Evolutionary conservation across 1,140 invertebrate species (phyloP), one percentile per base, ranked within the genome.

Genomic region (Conus ventricosus): DNA sequence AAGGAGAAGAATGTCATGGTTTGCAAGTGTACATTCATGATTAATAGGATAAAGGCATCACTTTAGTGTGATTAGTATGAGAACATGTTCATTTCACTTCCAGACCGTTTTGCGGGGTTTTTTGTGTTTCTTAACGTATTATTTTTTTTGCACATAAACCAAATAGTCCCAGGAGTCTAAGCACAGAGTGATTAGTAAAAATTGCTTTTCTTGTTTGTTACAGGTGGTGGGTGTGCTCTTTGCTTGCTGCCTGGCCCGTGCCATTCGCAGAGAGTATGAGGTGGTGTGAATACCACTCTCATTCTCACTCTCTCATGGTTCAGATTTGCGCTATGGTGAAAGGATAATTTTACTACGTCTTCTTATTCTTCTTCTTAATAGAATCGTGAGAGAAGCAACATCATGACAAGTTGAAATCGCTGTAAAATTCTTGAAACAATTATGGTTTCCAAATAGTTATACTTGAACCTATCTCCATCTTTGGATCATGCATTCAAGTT

Each of bases 161-260:
- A 39, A 39, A 39, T 39, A 39, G 39, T 39, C 39, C 39, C 0
- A 39, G 39, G 39, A 39, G 39, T 39, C 39, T 39, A 39, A 39
- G 39, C 39, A 20, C 60, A 63, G 10, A 63, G 60, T 13, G 60
- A 63, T 20, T 63, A 20, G 10, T 63, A 63, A 1, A 63, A 20
- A 20, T 20, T 11, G 60, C 11, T 63, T 63, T 54, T 11, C 84
- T 63, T 88, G 92, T 88, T 96, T 97, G 90, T 39, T 39, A 39
- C 96, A 99, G 97, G 95, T 98, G 80, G 96, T 99, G 91, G 98
- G 98, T 84, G 97, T 98, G 83, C 96, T 98, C 67, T 98, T 98
- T 94, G 97, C 98, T 27, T 98, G 98, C 95, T 97, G 97, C 94
- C 96, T 99, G 95, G 98, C 97, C 91, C 96, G 97, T 92, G 97